Evolutionary conservation across 2,888 invertebrate species (phyloP), one percentile per base, ranked within the genome.

Genomic region (Drosophila melanocephala): DNA sequence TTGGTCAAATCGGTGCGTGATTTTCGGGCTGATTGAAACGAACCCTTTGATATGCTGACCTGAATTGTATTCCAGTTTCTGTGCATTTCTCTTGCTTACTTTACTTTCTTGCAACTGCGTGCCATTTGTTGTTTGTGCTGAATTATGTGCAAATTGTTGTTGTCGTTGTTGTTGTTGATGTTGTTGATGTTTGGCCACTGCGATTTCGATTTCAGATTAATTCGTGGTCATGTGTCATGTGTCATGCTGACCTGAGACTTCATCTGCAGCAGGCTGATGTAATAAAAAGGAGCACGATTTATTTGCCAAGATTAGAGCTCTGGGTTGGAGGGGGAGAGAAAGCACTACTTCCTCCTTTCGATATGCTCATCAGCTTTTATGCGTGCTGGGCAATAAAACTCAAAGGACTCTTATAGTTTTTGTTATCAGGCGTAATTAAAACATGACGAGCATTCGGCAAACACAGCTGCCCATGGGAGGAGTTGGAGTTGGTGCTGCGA

Each of bases 371-470:
- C 62, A 71, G 59, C 55, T 65, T 81, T 75, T 76, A 79, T 76
- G 73, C 44, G 71, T 69, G 69, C 66, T 22, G 28, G 28, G 64
- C 60, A 71, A 84, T 86, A 79, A 88, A 88, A 84, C 68, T 69
- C 44, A 55, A 59, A 39, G 44, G 50, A 65, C 56, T 80, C 72
- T 72, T 58, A 80, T 72, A 82, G 84, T 86, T 85, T 80, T 75
- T 71, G 80, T 71, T 82, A 84, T 82, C 76, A 64, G 55, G 61
- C 80, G 87, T 89, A 86, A 86, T 86, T 86, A 86, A 89, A 86
- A 84, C 68, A 76, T 61, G 86, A 80, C 69, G 78, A 65, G 66
- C 53, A 64, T 51, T 73, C 69, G 79, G 52, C 72, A 80, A 73
- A 74, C 72, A 78, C 89, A 83, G 81, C 89, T 76, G 87, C 63